Evolutionary conservation across 2,113 vertebrate genomes (phyloP).

Genomic region (Tupaia chinensis): DNA sequence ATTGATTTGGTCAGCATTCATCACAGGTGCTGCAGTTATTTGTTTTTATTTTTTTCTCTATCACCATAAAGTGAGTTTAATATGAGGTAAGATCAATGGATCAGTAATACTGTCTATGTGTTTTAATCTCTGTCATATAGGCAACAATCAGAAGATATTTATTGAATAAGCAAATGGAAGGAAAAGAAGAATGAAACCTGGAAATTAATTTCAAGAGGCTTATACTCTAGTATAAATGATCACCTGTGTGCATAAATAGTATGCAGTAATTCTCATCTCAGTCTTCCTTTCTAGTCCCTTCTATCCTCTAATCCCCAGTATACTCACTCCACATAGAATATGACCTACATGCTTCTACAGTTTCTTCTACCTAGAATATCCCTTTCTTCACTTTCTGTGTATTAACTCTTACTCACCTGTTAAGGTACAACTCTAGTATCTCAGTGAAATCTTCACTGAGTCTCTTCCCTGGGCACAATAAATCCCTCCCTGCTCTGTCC

Average conservation of each 20-base stretch:
- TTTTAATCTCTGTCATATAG: not conserved
- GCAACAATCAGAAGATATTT: not conserved
- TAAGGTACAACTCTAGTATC: not conserved
- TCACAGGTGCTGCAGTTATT: not conserved
- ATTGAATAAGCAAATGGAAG: not conserved
- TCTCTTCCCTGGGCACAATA: not conserved
- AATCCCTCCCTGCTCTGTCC: not conserved
- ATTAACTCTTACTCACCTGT: not conserved
- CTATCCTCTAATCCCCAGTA: not conserved
- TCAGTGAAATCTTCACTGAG: slow-evolving; percentile 14
- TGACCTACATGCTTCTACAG: not conserved
- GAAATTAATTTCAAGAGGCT: not conserved
- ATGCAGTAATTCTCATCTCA: not conserved
- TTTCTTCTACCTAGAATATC: not conserved
- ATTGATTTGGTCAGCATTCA: slow-evolving; percentile 19
- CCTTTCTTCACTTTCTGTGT: not conserved
- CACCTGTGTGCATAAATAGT: not conserved
- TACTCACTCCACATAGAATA: not conserved
- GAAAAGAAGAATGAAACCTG: not conserved
- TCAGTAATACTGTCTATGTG: not conserved
- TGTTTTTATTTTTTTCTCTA: not conserved
- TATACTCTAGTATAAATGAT: not conserved
- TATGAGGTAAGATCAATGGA: not conserved
- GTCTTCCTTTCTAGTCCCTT: not conserved
- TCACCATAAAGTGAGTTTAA: not conserved